These are phyloP conservation scores for Labeo calbasu DNA, from an alignment of 2,797 vertebrate species.

Conservation along the genomic window DNA sequence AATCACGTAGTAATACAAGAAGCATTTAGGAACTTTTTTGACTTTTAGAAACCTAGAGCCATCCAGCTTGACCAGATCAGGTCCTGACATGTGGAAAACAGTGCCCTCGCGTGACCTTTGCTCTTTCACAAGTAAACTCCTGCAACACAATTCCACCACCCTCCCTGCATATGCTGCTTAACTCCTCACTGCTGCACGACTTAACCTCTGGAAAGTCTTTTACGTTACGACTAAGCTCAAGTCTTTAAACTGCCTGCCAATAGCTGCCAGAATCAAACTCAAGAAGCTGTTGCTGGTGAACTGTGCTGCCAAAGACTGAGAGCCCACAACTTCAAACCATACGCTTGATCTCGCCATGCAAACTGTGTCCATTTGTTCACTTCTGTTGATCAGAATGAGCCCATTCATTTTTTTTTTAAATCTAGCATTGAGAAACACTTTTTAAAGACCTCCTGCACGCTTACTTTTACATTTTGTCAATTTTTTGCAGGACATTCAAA, in stretches of 20 bases:
- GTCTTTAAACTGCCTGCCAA: constrained; percentile 13
- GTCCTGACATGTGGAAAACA: constrained; percentile 18
- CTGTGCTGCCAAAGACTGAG: background rate
- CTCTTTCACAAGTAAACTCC: background rate
- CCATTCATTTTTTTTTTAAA: background rate
- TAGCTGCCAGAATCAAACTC: background rate
- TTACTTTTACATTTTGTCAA: too few relatives aligned
- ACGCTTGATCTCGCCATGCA: background rate
- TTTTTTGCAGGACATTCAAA: too few relatives aligned
- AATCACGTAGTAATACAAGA: background rate
- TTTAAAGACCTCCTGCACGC: background rate
- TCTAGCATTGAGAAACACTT: background rate
- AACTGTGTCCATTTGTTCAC: background rate
- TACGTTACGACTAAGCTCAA: background rate
- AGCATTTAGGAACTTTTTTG: background rate
- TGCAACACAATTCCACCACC: background rate
- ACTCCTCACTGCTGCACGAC: background rate
- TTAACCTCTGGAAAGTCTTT: constrained; percentile 15
- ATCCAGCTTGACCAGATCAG: background rate
- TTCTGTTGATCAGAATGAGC: background rate
- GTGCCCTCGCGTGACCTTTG: background rate
- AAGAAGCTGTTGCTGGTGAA: background rate
- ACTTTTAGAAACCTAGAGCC: background rate
- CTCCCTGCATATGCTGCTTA: constrained; percentile 3
- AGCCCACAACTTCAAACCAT: background rate